Evolutionary conservation across 1,140 invertebrate genomes (phyloP), one percentile per base, ranked within the genome.

Genomic region (Nephila pilipes): DNA sequence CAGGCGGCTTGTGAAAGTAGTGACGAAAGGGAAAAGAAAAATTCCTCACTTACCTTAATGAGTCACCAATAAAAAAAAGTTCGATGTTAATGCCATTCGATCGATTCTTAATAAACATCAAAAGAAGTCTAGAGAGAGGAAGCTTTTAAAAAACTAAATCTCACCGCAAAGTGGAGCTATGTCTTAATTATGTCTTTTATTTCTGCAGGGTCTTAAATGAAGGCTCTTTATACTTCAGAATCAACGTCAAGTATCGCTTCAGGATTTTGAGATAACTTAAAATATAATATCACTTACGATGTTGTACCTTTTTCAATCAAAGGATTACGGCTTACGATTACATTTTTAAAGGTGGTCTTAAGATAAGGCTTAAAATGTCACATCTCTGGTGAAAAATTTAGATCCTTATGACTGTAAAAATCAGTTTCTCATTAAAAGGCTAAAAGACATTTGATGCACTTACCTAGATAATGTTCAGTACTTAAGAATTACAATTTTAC

Each of bases 281-380:
- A 81, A 81, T 55, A 81, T 81, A 81, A 81, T 81, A 81, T 81
- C 80, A 81, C 80, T 81, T 81, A 81, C 46, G 80, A 81, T 81
- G 80, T 55, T 81, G 80, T 46, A 54, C 46, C 46, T 55, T 81
- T 81, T 81, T 81, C 46, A 81, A 81, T 81, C 46, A 81, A 55
- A 81, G 80, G 38, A 81, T 81, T 81, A 81, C 36, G 36, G 36
- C 8, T 54, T 29, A 46, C 22, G 80, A 46, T 81, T 46, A 81
- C 20, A n/a, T 81, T 55, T 55, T 81, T 81, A 46, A 54, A 54
- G 22, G 80, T 54, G 20, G 46, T 54, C 8, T 81, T 46, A 81
- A 46, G 46, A 54, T 55, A 29, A 46, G 22, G 20, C 38, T 54
- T 55, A 81, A 55, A 29, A 55, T 54, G 80, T 81, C 80, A 81